Base-by-base conservation (phyloP, 2,113 vertebrate genomes). In the Galemys pyrenaicus region DNA sequence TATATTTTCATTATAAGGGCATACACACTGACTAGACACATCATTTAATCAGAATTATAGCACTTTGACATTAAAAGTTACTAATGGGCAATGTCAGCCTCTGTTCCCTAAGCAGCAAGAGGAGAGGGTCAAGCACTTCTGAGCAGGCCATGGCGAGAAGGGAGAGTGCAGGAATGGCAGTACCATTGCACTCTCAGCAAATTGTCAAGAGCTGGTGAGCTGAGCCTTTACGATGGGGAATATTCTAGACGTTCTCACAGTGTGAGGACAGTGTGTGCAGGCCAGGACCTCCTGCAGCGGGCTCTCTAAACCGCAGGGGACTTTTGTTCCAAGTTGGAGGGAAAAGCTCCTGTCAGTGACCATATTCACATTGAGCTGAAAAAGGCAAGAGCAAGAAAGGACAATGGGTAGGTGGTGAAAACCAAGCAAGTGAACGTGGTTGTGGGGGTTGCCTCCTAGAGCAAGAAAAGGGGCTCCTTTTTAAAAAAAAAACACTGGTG, bases 1-100 rank as follows among this genome's bases (percentile, higher is more conserved):
- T 49, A 20, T 93, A 77, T 87, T 97, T 97, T 97, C 96, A 97
- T 97, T 97, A 92, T 95, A 92, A 98, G 96, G 78, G 70, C 71
- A 56, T 56, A 22, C 20, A 91, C 89, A 96, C 68, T 58, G 89
- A 91, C 78, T 62, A 64, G 82, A 2, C 3, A 81, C 97, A 97
- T 70, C 85, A 95, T 96, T 98, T 98, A 97, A 98, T 97, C 74
- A 97, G 96, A 98, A 98, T 98, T 95, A 98, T 96, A 97, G 92
- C 41, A 44, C 87, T 97, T 94, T 60, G 51, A 92, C 96, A 97
- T 97, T 97, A 96, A 95, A 96, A 96, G 88, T 94, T 95, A 92
- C 96, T 96, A 96, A 97, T 97, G 97, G 97, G 91, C 84, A 96
- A 96, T 89, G 87, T 80, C 65, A 80, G 96, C 91, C 94, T 97